Percentiles rank a stretch among this genome's conserved stretches.
Conservation (phyloP, 2,888 invertebrate species). For the Eupithecia subfuscata region DNA sequence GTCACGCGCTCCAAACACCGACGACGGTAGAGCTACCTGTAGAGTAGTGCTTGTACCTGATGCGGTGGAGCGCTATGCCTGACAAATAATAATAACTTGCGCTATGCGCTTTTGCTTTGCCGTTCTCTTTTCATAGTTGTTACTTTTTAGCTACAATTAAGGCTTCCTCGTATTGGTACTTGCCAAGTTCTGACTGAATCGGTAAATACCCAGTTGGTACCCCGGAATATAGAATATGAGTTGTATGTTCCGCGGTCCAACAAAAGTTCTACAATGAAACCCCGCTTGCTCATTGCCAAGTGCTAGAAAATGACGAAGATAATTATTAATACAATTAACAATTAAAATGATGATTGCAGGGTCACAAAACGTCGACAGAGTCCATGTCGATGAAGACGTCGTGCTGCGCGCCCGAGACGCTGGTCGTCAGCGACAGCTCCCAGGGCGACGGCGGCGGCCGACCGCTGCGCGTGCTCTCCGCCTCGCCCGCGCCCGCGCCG, state of each 20-base stretch:
- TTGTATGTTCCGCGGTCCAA: background rate
- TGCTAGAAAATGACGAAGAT: background rate
- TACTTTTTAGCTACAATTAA: background rate
- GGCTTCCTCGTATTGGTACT: background rate
- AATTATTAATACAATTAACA: background rate
- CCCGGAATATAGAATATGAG: background rate
- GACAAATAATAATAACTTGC: background rate
- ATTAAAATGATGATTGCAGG: constrained; percentile 51
- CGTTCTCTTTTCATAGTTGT: background rate
- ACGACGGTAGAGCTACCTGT: background rate
- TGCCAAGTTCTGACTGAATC: background rate
- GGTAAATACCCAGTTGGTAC: background rate
- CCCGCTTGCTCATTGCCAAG: background rate
- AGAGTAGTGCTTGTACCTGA: background rate
- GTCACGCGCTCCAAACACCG: constrained; percentile 10
- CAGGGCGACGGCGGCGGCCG: constrained; percentile 70
- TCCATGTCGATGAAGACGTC: constrained; percentile 78
- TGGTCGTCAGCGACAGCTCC: constrained; percentile 70
- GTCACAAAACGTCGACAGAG: constrained; percentile 74
- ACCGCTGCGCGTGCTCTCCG: constrained; percentile 56
- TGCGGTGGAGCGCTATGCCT: background rate
- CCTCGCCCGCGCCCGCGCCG: constrained; percentile 17
- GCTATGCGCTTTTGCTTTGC: background rate
- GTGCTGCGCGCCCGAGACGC: constrained; percentile 74
- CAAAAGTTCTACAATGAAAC: background rate